phyloP scores from a whole-genome alignment of 2,888 invertebrate species.

The Lordiphosa fenestrarum region DNA sequence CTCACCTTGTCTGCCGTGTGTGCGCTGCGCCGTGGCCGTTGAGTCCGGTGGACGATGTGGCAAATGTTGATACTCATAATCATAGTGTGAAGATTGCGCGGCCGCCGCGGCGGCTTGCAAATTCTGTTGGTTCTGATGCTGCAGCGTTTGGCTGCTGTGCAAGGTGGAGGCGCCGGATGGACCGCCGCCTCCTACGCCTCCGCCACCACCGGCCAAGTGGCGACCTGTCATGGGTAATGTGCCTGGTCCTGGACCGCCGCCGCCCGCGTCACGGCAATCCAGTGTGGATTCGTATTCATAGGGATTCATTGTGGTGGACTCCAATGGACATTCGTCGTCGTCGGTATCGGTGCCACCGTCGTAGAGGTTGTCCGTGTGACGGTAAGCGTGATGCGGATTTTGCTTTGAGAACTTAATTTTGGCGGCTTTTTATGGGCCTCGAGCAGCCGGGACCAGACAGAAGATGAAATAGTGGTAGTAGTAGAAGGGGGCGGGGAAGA shows the following conservation, averaged over 20 bases:
- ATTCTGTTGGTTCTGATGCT: conserved; percentile 76
- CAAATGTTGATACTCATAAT: conserved; percentile 79
- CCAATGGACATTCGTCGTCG: conserved; percentile 80
- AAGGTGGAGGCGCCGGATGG: conserved; percentile 32
- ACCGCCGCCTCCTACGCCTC: conserved; percentile 19
- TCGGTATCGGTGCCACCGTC: conserved; percentile 79
- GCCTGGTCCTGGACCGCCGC: conserved; percentile 66
- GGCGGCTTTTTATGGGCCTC: conserved; percentile 69
- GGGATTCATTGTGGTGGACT: conserved; percentile 79
- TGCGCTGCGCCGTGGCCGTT: conserved; percentile 71
- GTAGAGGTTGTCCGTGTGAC: conserved; percentile 79
- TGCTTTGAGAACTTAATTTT: conserved; percentile 80
- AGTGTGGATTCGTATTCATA: conserved; percentile 81
- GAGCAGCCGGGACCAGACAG: conserved; percentile 47
- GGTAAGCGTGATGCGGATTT: conserved; percentile 77
- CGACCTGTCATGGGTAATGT: conserved; percentile 63
- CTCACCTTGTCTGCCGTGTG: conserved; percentile 80
- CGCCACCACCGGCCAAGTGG: conserved; percentile 26
- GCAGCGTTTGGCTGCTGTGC: conserved; percentile 71
- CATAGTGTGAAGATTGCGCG: conserved; percentile 77
- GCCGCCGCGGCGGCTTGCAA: conserved; percentile 63
- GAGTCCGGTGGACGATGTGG: conserved; percentile 75
- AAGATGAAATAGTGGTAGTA: conserved; percentile 31
- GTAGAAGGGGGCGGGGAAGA: conserved; percentile 14
- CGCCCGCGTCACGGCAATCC: conserved; percentile 80